Percentiles rank a stretch among this genome's conserved stretches.
These are phyloP conservation scores for Nemurella pictetii DNA, from an alignment of 2,888 invertebrate genomes.

Conservation along the genomic window DNA sequence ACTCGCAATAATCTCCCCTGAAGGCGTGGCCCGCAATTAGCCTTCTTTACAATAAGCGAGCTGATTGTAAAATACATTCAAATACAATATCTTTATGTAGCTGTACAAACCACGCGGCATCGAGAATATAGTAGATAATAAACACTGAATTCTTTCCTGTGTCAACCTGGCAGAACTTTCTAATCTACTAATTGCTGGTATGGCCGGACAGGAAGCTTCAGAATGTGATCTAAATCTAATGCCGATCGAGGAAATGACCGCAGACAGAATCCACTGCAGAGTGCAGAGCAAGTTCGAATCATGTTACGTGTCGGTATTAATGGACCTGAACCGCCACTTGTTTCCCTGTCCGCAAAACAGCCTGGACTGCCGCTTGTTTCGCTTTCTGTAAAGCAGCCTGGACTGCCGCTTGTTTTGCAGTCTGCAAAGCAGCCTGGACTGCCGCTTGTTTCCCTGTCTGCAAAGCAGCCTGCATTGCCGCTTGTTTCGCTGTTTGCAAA, in stretches of 20 bases:
- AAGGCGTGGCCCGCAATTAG: neutral
- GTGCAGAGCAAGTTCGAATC: neutral
- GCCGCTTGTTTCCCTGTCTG: too few relatives aligned
- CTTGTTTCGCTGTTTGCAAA: too few relatives aligned
- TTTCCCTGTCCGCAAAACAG: too few relatives aligned
- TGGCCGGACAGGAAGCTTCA: neutral
- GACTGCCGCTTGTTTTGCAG: too few relatives aligned
- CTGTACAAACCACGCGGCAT: neutral
- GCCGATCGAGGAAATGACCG: neutral
- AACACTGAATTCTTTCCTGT: neutral
- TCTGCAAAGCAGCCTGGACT: too few relatives aligned
- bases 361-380: too few relatives aligned
- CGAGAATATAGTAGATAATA: neutral
- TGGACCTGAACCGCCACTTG: too few relatives aligned
- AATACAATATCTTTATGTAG: neutral
- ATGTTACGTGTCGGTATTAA: neutral
- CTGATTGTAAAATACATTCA: neutral
- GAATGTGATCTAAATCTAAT: neutral
- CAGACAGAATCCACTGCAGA: neutral
- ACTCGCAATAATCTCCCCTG: neutral
- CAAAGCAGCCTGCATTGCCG: too few relatives aligned
- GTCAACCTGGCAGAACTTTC: neutral
- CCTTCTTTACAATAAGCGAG: neutral
- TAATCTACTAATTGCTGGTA: neutral
- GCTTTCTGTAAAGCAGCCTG: too few relatives aligned